These are phyloP conservation scores for Patiria miniata DNA, from an alignment of 35 echinoderm and acorn worm species.

Conservation along the genomic window DNA sequence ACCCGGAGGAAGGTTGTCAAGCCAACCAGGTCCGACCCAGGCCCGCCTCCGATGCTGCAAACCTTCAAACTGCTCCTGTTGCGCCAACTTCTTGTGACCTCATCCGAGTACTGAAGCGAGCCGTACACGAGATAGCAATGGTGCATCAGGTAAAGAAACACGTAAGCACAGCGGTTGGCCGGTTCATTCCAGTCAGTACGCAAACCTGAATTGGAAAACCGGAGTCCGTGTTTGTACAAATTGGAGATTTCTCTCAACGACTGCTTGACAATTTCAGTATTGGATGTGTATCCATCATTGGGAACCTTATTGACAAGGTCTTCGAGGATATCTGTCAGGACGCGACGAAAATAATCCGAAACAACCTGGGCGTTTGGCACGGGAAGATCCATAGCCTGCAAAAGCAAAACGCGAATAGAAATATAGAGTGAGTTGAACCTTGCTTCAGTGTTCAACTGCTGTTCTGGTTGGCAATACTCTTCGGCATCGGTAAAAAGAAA, in stretches of 20 bases:
- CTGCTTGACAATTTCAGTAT: background rate
- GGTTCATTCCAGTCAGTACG: background rate
- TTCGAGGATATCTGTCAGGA: too few species aligned
- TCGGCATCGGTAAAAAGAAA: too few species aligned
- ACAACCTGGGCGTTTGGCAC: too few species aligned
- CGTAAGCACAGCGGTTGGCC: background rate
- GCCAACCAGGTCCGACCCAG: background rate
- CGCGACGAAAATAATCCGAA: too few species aligned
- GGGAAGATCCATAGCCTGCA: too few species aligned
- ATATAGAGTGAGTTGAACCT: too few species aligned
- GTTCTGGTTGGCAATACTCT: too few species aligned
- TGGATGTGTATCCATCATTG: too few species aligned
- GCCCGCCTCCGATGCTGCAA: conserved; percentile 1
- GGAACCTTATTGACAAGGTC: too few species aligned
- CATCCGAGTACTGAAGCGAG: background rate
- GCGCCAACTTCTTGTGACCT: background rate
- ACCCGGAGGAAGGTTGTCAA: background rate
- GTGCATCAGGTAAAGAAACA: background rate
- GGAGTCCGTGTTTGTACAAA: background rate
- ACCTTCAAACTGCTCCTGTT: background rate
- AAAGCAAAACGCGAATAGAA: too few species aligned
- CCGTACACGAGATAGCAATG: background rate
- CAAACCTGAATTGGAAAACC: too few species aligned
- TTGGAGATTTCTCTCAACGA: background rate
- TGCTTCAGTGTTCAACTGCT: too few species aligned